Evolutionary conservation across 2,888 invertebrate species (phyloP), one percentile per base, ranked within the genome.

Genomic region (Plagiodera versicolora): DNA sequence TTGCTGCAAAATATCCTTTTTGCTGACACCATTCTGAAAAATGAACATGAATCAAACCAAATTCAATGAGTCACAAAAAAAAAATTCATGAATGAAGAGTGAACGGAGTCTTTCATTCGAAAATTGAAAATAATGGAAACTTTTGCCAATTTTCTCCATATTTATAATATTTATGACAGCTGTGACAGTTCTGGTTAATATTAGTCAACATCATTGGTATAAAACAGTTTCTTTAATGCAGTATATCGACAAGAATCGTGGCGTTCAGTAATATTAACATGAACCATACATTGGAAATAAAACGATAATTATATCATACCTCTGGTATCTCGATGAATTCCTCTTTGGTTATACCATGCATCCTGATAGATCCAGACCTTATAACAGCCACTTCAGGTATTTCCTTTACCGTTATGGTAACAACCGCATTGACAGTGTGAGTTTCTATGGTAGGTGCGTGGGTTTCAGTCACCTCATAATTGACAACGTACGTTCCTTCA

Each of bases 341-440:
- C 74, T 95, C 95, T 49, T 92, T 92, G 2, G 89, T 91, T 17
- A 91, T 84, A 56, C 92, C 92, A 39, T 85, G 80, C 72, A 95
- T 89, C 16, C 97, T 85, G 55, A 98, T 88, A 0, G 97, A 97
- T 0, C 97, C 98, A 0, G 96, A 95, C 76, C 91, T 95, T 62
- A 87, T 86, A 0, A 98, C 94, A 0, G 96, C 97, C 75, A 94
- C 94, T 75, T 95, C 92, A 0, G 94, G 91, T 32, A 98, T 90
- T 68, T 89, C 89, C 69, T 91, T 91, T 5, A 98, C 89, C 0
- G 90, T 89, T 0, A 98, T 93, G 59, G 88, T 89, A 0, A 98
- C 96, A 24, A 88, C 87, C 0, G 96, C 95, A 50, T 87, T 85
- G 0, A 94, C 97, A 67, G 84, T 84, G 72, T 91, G 91, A 63